These are phyloP conservation scores for Junonia oenone DNA, from an alignment of 2,888 invertebrate species.

Conservation along the genomic window DNA sequence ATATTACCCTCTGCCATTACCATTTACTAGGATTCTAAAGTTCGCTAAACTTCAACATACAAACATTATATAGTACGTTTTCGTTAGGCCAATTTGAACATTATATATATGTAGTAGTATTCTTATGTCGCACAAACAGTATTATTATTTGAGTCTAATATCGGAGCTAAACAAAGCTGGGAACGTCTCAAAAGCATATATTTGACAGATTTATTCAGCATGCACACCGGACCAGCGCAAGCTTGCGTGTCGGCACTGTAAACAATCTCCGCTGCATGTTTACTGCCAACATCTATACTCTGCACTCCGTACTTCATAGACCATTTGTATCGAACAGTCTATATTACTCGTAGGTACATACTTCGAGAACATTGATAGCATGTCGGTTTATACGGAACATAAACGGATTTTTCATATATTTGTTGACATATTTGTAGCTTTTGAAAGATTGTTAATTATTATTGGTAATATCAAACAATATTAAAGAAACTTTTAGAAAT, in stretches of 20 bases:
- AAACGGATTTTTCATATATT: no score
- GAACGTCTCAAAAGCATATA: conserved; percentile 6
- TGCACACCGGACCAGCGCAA: conserved; percentile 28
- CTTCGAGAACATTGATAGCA: not conserved
- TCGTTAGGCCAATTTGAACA: no score
- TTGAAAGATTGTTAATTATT: no score
- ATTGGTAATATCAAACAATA: no score
- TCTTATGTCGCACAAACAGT: not conserved
- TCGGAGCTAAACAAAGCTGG: not conserved
- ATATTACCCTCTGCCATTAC: no score
- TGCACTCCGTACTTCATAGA: not conserved
- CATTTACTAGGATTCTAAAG: no score
- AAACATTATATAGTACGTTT: no score
- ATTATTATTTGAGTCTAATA: not conserved
- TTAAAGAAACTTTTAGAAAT: no score
- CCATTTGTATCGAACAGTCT: conserved; percentile 2
- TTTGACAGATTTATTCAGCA: conserved; percentile 19
- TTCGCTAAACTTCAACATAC: no score
- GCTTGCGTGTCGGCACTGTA: conserved; percentile 45
- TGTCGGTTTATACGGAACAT: no score
- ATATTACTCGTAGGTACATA: not conserved
- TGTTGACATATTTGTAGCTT: no score
- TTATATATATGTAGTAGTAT: no score
- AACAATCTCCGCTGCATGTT: conserved; percentile 40
- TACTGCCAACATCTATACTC: conserved; percentile 10